These are phyloP conservation scores for Chrysomela aeneicollis DNA, from an alignment of 2,888 invertebrate species.

Conservation along the genomic window DNA sequence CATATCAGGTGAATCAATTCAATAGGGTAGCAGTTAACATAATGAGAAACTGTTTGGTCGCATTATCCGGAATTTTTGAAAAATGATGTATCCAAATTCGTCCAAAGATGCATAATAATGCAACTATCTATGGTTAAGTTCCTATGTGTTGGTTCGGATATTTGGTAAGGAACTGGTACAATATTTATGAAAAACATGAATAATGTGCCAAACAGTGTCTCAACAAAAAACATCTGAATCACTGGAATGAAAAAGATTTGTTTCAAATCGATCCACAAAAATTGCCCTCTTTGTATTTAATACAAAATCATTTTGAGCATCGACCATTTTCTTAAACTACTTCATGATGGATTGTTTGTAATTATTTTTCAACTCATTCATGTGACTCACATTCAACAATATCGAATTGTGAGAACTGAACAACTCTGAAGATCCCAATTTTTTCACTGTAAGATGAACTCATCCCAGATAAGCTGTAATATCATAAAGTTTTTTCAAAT, in stretches of 20 bases:
- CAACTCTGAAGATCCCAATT: background rate
- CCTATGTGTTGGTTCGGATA: too few species aligned
- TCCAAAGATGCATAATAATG: too few species aligned
- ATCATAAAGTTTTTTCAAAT: background rate
- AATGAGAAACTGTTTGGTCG: background rate
- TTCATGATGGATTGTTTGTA: conserved; percentile 29
- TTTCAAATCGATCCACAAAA: conserved; percentile 19
- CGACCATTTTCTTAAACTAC: conserved; percentile 35
- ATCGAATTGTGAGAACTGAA: background rate
- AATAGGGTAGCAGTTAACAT: background rate
- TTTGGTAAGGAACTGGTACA: too few species aligned
- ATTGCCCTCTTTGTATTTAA: conserved; percentile 26
- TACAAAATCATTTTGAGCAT: conserved; percentile 25
- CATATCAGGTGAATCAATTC: background rate
- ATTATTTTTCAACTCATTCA: too few species aligned
- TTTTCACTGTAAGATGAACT: background rate
- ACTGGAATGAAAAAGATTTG: conserved; percentile 43
- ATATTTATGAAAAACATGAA: too few species aligned
- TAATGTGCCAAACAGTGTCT: background rate
- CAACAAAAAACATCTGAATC: conserved; percentile 30
- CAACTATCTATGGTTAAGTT: too few species aligned
- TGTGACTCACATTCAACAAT: conserved; percentile 5
- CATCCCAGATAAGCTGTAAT: background rate
- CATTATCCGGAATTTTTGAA: too few species aligned
- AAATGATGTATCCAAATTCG: too few species aligned